Evolutionary conservation across 2,888 invertebrate species (phyloP).

Genomic region (Bimastos eiseni): DNA sequence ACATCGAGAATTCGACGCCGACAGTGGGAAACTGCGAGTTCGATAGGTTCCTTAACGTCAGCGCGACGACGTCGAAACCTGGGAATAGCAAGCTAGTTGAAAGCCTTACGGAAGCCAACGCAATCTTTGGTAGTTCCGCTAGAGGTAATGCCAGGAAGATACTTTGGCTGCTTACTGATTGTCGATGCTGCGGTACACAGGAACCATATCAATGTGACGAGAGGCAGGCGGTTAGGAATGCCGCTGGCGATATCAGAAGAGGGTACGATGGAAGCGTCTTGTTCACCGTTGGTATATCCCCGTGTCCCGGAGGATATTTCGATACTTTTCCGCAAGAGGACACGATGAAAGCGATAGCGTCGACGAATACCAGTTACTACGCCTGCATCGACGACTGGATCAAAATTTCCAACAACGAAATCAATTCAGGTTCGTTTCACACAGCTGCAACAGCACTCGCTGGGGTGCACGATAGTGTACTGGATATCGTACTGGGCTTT

Average conservation of each 20-base stretch:
- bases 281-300: background rate
- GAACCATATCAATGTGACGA: too few relatives aligned
- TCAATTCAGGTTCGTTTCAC: background rate
- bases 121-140: background rate
- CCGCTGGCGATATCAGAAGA: background rate
- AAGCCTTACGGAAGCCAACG: background rate
- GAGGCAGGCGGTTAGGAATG: background rate
- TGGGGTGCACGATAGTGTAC: too few relatives aligned
- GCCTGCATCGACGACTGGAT: background rate
- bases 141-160: background rate
- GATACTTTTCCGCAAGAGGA: background rate
- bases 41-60: background rate
- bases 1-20: background rate
- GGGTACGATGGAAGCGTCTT: background rate
- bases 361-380: background rate
- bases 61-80: background rate
- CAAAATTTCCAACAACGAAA: background rate
- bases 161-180: background rate
- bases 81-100: background rate
- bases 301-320: background rate
- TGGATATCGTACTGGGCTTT: too few relatives aligned
- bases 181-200: background rate
- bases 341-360: background rate
- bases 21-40: background rate
- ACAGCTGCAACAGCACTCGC: too few relatives aligned